These are phyloP conservation scores for Mustela nigripes DNA, from an alignment of 2,113 vertebrate species.

Conservation along the genomic window DNA sequence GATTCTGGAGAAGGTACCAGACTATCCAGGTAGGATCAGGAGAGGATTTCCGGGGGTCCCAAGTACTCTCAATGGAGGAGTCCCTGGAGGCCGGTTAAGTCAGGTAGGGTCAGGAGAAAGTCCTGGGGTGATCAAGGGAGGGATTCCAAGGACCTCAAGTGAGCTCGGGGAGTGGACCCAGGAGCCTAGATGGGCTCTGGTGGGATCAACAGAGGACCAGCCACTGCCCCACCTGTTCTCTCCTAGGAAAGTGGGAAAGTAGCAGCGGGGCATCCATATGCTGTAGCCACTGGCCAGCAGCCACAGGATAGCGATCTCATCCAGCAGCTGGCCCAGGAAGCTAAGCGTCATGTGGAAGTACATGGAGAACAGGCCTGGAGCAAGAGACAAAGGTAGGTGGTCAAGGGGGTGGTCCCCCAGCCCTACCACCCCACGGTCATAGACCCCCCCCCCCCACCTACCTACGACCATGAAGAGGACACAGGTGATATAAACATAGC, in stretches of 20 bases:
- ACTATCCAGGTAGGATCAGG: neutral
- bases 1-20: neutral
- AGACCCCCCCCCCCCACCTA: conserved; percentile 76
- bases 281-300: conserved; percentile 91
- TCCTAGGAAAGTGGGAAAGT: conserved; percentile 91
- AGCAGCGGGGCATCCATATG: conserved; percentile 92
- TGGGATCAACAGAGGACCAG: neutral
- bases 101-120: neutral
- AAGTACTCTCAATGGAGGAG: neutral
- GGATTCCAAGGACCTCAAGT: neutral
- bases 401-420: fast-evolving
- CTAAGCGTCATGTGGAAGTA: conserved; percentile 99
- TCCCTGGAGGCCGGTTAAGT: neutral
- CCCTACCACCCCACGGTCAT: fast-evolving
- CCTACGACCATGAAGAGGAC: conserved; percentile 92
- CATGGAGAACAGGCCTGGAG: conserved; percentile 92
- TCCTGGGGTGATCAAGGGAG: neutral
- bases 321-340: conserved; percentile 96
- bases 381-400: neutral
- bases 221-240: conserved; percentile 90
- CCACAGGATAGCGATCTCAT: conserved; percentile 97
- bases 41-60: neutral
- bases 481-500: conserved; percentile 88
- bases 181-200: neutral
- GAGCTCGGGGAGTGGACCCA: neutral